Evolutionary conservation across 2,113 vertebrate genomes (phyloP).

Genomic region (Phalacrocorax aristotelis): DNA sequence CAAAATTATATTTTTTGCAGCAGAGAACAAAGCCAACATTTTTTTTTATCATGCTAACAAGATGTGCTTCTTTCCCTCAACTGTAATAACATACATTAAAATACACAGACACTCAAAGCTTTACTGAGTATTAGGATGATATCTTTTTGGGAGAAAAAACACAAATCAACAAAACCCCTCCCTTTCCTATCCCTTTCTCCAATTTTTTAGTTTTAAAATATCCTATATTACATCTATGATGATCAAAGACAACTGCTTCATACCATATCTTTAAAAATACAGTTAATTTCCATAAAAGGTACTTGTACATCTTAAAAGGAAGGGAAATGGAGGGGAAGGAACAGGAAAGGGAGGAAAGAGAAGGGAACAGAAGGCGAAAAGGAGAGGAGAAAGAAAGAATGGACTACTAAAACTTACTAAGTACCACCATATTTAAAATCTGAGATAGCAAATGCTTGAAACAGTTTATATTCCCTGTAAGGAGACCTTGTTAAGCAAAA

Average conservation of each 20-base stretch:
- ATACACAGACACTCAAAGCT: not conserved
- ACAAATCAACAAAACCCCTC: no score
- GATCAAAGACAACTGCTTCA: not conserved
- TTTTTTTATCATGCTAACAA: not conserved
- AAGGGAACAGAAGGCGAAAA: not conserved
- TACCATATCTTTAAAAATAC: not conserved
- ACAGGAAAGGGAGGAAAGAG: not conserved
- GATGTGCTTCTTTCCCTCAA: not conserved
- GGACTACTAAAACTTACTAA: not conserved
- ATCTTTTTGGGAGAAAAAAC: not conserved
- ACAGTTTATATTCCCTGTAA: not conserved
- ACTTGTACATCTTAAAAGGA: not conserved
- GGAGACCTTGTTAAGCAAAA: not conserved
- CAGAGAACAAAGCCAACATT: not conserved
- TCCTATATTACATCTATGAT: not conserved
- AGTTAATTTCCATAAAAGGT: not conserved
- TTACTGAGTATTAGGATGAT: not conserved
- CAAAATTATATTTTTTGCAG: not conserved
- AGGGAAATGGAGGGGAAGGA: not conserved
- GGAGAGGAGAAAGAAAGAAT: not conserved
- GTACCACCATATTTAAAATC: not conserved
- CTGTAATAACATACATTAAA: not conserved
- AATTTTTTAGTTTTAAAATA: not conserved
- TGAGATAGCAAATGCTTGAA: not conserved
- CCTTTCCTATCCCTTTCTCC: not conserved